These are phyloP conservation scores for Zaprionus camerounensis DNA, from an alignment of 1,140 invertebrate genomes.

Conservation along the genomic window DNA sequence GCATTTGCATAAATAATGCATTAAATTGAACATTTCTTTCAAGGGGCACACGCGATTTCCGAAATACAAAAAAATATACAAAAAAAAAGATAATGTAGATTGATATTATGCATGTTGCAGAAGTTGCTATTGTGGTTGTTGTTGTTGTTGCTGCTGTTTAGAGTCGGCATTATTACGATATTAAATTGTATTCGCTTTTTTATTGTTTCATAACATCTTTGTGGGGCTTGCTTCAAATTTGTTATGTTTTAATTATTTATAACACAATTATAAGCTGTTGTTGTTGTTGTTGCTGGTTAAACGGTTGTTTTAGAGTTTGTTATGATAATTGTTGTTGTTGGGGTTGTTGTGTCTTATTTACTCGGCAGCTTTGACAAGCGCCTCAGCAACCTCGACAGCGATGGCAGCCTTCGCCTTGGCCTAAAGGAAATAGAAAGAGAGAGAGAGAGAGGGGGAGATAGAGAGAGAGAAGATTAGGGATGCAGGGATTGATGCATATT, in stretches of 20 bases:
- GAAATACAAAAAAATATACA: slow-evolving; percentile 19
- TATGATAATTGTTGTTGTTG: slow-evolving; percentile 35
- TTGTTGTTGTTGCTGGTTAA: slow-evolving; percentile 37
- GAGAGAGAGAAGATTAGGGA: not conserved
- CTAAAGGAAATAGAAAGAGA: slow-evolving; percentile 73
- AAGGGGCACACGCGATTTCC: slow-evolving; percentile 23
- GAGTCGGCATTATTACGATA: slow-evolving; percentile 57
- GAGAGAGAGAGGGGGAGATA: not conserved
- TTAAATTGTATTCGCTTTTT: slow-evolving; percentile 60
- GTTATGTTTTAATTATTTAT: slow-evolving; percentile 70
- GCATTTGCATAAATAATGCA: slow-evolving; percentile 45
- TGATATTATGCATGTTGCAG: slow-evolving; percentile 16
- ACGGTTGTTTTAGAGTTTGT: slow-evolving; percentile 22
- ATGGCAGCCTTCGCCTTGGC: slow-evolving; percentile 97
- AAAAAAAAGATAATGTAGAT: slow-evolving; percentile 22
- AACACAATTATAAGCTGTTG: slow-evolving; percentile 57
- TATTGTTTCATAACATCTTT: slow-evolving; percentile 77
- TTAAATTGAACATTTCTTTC: slow-evolving; percentile 48
- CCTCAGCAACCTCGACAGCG: slow-evolving; percentile 97
- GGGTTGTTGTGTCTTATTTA: slow-evolving; percentile 83
- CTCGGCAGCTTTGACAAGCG: slow-evolving; percentile 93
- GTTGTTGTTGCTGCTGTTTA: slow-evolving; percentile 37
- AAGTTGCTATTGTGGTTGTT: not conserved
- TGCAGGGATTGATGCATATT: not conserved
- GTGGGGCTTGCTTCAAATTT: slow-evolving; percentile 42